A percentile compares a stretch with the other conserved stretches of the same genome.
Conservation (phyloP, 1,140 invertebrate genomes). For the Drosophila carrolli region DNA sequence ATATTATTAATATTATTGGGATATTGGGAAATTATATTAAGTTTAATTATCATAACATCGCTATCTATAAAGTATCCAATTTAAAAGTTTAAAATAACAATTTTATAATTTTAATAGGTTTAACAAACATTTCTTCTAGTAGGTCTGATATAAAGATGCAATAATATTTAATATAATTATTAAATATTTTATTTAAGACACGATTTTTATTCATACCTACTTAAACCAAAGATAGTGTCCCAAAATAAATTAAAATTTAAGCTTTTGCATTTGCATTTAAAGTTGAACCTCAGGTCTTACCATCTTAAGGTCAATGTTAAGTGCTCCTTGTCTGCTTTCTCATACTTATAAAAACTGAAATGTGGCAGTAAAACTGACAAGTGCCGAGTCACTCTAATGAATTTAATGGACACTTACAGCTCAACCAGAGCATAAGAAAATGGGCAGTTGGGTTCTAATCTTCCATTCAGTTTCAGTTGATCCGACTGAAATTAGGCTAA, state of each 20-base stretch:
- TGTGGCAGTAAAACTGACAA: slow-evolving; percentile 16
- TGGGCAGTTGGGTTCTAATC: slow-evolving; percentile 9
- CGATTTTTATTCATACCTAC: neutral
- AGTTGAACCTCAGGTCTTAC: neutral
- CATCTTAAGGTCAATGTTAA: slow-evolving; percentile 8
- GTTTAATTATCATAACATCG: no score
- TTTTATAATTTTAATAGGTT: no score
- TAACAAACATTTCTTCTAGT: no score
- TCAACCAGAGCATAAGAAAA: slow-evolving; percentile 16
- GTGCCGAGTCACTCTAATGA: slow-evolving; percentile 11
- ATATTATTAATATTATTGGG: no score
- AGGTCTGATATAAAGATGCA: no score
- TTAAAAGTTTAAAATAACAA: no score
- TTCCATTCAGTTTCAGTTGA: slow-evolving; percentile 7
- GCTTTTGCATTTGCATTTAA: slow-evolving; percentile 2
- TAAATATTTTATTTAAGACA: no score
- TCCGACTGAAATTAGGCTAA: slow-evolving; percentile 7
- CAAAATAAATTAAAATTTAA: neutral
- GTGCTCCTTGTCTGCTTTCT: slow-evolving; percentile 1
- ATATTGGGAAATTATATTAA: no score
- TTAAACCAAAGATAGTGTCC: no score
- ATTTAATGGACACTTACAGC: slow-evolving; percentile 16
- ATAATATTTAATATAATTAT: no score
- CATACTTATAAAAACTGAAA: slow-evolving; percentile 6
- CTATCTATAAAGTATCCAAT: no score